Conservation (phyloP, 2,797 vertebrate genomes). For the Pangasius krempfi region DNA sequence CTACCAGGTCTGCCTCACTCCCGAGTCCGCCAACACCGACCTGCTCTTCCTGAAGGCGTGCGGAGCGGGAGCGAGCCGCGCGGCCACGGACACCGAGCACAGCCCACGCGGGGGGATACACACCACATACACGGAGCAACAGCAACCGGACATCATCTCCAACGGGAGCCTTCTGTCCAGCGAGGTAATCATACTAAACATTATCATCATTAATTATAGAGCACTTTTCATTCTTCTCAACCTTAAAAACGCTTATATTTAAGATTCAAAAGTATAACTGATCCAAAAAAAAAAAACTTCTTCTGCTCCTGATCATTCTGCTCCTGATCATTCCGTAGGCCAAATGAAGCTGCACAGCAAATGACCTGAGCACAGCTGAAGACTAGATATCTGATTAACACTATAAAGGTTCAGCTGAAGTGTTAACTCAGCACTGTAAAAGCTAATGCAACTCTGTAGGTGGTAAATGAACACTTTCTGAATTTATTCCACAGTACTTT, state of each 20-base stretch:
- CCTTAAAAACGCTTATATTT: background rate
- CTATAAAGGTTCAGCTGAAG: background rate
- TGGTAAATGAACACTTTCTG: background rate
- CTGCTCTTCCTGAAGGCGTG: slow-evolving; percentile 98
- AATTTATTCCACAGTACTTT: background rate
- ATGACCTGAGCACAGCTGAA: background rate
- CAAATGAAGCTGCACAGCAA: background rate
- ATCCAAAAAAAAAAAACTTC: background rate
- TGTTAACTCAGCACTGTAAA: slow-evolving; percentile 22
- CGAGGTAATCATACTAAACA: slow-evolving; percentile 81
- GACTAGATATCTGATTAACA: background rate
- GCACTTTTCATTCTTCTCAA: too few relatives aligned
- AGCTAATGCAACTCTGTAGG: slow-evolving; percentile 4
- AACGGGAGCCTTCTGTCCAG: slow-evolving; percentile 94
- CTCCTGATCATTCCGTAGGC: background rate
- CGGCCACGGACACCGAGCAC: slow-evolving; percentile 88
- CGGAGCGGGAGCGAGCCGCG: slow-evolving; percentile 81
- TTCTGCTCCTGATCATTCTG: background rate
- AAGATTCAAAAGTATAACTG: background rate
- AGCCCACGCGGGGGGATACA: slow-evolving; percentile 92
- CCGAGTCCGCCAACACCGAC: slow-evolving; percentile 97
- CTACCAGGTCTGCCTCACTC: slow-evolving; percentile 98
- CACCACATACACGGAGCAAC: slow-evolving; percentile 91
- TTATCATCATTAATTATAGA: background rate
- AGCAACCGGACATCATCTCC: slow-evolving; percentile 97